phyloP scores from a whole-genome alignment of 2,797 vertebrate species.

The Microhierax caerulescens region DNA sequence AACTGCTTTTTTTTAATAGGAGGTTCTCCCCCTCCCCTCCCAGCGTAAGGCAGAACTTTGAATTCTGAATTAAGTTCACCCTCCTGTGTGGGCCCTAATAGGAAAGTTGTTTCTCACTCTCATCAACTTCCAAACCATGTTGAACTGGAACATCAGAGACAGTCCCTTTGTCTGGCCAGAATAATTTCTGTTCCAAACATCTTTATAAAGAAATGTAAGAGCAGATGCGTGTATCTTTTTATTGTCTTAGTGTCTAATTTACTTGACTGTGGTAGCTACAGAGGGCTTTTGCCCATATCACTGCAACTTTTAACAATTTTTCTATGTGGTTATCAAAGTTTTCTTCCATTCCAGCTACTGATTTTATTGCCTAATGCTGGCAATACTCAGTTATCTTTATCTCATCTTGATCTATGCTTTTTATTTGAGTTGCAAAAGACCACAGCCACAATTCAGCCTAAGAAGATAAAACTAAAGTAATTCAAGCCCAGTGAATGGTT shows the following conservation, averaged over 20 bases:
- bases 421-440: constrained; percentile 59
- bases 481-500: constrained; percentile 47
- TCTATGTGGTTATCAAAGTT: background rate
- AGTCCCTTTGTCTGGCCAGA: background rate
- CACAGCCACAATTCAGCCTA: constrained; percentile 42
- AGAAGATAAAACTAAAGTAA: constrained; percentile 61
- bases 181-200: background rate
- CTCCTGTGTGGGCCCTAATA: background rate
- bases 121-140: background rate
- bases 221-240: background rate
- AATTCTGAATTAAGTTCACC: background rate
- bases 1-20: background rate
- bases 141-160: background rate
- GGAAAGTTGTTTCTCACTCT: background rate
- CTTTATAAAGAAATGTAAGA: background rate
- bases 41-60: background rate
- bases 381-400: constrained; percentile 38
- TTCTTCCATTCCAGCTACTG: constrained; percentile 15
- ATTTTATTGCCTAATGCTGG: constrained; percentile 39
- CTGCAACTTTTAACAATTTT: background rate
- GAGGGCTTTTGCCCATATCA: background rate
- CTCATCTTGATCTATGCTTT: constrained; percentile 61
- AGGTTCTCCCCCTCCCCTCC: background rate
- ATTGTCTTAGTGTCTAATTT: background rate
- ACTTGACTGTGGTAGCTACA: background rate